Evolutionary conservation across 2,888 invertebrate species (phyloP).

Genomic region (Hirtodrosophila cameraria): DNA sequence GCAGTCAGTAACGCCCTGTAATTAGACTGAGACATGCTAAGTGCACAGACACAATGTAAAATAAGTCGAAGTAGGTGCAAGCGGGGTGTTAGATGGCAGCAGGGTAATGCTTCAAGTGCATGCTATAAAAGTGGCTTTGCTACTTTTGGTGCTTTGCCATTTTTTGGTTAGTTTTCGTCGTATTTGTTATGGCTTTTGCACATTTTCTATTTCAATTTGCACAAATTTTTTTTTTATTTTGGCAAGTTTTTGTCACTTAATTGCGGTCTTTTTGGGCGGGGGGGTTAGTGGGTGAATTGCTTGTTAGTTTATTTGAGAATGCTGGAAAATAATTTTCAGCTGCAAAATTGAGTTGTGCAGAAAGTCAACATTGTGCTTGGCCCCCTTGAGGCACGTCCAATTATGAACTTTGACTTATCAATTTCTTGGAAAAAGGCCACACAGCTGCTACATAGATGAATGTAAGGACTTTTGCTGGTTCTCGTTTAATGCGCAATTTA

Average conservation of each 20-base stretch:
- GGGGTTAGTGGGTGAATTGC: background rate
- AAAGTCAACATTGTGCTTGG: conserved; percentile 36
- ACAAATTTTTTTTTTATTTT: conserved; percentile 36
- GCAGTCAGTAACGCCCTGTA: conserved; percentile 73
- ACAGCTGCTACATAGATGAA: conserved; percentile 36
- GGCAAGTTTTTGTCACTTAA: conserved; percentile 27
- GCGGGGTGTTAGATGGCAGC: background rate
- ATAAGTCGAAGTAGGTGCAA: background rate
- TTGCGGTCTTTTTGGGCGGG: conserved; percentile 13
- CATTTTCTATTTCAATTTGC: conserved; percentile 59
- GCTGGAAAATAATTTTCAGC: conserved; percentile 23
- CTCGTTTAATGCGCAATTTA: conserved; percentile 73
- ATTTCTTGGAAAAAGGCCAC: conserved; percentile 58
- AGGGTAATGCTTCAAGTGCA: conserved; percentile 52
- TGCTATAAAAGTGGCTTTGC: conserved; percentile 43
- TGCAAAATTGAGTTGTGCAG: conserved; percentile 34
- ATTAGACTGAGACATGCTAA: conserved; percentile 72
- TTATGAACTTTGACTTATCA: conserved; percentile 76
- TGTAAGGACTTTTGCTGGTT: conserved; percentile 44
- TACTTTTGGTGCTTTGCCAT: conserved; percentile 24
- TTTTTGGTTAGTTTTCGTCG: conserved; percentile 32
- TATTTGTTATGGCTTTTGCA: conserved; percentile 28
- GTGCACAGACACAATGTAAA: conserved; percentile 37
- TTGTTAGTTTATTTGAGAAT: conserved; percentile 1
- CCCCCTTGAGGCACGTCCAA: conserved; percentile 41